A percentile compares a stretch with the other conserved stretches of the same genome.
phyloP scores from a whole-genome alignment of 2,797 vertebrate genomes.

The Pangasius mekongensis region DNA sequence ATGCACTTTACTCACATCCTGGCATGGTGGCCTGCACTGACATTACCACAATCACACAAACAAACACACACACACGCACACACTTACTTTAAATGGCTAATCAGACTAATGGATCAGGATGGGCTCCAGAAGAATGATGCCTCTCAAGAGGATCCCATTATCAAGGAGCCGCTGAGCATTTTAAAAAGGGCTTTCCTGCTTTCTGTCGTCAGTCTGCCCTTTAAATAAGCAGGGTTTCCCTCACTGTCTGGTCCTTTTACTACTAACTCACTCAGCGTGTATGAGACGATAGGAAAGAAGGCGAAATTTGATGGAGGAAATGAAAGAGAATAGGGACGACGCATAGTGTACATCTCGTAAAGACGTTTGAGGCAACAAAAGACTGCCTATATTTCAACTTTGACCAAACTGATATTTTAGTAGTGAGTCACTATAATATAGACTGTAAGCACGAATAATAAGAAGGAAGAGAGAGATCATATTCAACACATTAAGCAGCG shows the following conservation, averaged over 20 bases:
- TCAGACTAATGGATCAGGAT: conserved; percentile 28
- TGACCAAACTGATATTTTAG: neutral
- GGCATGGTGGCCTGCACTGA: neutral
- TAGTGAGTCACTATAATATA: neutral
- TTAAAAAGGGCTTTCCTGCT: neutral
- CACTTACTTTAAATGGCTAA: neutral
- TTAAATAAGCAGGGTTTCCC: neutral
- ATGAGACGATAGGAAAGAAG: neutral
- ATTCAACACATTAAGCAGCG: no score
- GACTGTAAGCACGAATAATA: neutral
- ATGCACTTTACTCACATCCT: neutral
- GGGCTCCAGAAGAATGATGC: conserved; percentile 14
- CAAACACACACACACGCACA: neutral
- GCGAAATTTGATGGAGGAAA: neutral
- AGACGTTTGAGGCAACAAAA: no score
- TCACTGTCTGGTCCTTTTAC: neutral
- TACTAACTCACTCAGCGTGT: neutral
- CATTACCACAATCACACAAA: neutral
- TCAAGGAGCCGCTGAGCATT: neutral
- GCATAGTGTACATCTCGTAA: neutral
- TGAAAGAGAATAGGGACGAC: neutral
- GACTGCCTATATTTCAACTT: neutral
- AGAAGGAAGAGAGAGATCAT: neutral
- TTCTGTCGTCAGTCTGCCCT: conserved; percentile 6
- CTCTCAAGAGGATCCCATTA: conserved; percentile 9